These are phyloP conservation scores for Hypolimnas misippus DNA, from an alignment of 2,888 invertebrate genomes.

Conservation along the genomic window DNA sequence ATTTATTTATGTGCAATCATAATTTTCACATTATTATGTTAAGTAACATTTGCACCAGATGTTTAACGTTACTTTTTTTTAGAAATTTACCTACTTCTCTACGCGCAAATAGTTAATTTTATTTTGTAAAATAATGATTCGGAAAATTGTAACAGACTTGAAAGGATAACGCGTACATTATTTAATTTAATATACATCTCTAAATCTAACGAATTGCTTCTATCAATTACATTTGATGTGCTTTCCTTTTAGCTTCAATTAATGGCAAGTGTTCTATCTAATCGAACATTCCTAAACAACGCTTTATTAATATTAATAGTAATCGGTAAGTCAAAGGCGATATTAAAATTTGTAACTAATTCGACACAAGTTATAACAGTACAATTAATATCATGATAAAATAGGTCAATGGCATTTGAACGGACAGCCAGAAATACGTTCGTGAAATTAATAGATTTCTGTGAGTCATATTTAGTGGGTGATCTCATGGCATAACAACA, in stretches of 20 bases:
- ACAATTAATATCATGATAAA: constrained; percentile 47
- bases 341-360: constrained; percentile 26
- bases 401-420: constrained; percentile 70
- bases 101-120: no score
- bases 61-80: no score
- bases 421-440: constrained; percentile 55
- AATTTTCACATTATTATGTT: no score
- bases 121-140: not conserved
- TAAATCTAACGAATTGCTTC: constrained; percentile 17
- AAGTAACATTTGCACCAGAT: no score
- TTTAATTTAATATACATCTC: not conserved
- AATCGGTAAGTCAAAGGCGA: constrained; percentile 8
- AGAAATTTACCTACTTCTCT: no score
- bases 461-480: constrained; percentile 60
- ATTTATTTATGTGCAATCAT: no score
- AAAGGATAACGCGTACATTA: not conserved
- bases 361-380: constrained; percentile 35
- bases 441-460: constrained; percentile 60
- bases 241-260: constrained; percentile 25
- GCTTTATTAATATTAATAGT: constrained; percentile 47
- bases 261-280: constrained; percentile 21
- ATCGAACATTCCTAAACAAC: constrained; percentile 20
- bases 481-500: constrained; percentile 46
- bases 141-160: not conserved
- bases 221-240: constrained; percentile 29